phyloP scores from a whole-genome alignment of 2,113 vertebrate species.

The Otus sunia region DNA sequence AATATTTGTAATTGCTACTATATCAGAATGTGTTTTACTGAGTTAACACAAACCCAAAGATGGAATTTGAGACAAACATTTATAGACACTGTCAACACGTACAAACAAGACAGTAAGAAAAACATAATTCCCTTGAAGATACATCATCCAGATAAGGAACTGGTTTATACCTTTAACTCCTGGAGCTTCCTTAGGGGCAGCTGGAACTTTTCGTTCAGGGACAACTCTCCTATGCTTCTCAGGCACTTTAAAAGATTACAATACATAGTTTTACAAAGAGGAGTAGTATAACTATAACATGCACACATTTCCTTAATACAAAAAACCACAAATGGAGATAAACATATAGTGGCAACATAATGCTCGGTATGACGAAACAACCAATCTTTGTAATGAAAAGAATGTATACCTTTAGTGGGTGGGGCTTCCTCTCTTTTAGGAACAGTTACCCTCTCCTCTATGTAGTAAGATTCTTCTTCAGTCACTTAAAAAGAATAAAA shows the following conservation, averaged over 20 bases:
- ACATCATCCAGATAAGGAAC: neutral
- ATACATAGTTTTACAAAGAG: constrained; percentile 35
- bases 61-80: neutral
- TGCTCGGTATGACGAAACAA: neutral
- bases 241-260: constrained; percentile 76
- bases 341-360: neutral
- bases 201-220: constrained; percentile 68
- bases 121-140: neutral
- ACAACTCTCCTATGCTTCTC: constrained; percentile 64
- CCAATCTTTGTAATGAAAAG: neutral
- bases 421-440: constrained; percentile 70
- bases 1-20: neutral
- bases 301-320: neutral
- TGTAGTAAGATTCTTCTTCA: constrained; percentile 73
- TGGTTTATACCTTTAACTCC: constrained; percentile 68
- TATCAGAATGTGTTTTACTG: neutral
- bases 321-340: neutral
- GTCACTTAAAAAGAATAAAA: constrained; percentile 73
- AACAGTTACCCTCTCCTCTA: constrained; percentile 69
- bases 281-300: neutral
- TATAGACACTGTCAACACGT: neutral
- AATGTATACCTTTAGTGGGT: constrained; percentile 70
- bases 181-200: constrained; percentile 46
- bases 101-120: neutral
- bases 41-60: neutral